Base-by-base conservation (phyloP, 2,888 invertebrate species). In the Nomada lathburiana region DNA sequence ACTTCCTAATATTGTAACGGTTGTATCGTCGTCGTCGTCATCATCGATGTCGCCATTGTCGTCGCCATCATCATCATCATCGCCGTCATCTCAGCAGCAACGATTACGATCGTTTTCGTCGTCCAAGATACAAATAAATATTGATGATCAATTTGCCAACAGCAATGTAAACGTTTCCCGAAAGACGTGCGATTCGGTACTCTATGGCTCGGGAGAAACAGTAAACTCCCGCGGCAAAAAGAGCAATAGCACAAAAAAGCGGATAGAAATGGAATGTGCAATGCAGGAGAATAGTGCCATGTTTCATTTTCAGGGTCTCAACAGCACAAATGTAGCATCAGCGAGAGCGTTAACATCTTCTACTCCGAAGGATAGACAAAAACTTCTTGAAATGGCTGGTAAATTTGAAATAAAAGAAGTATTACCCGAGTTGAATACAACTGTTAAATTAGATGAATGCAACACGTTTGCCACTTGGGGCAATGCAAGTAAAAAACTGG, bases 311-410 rank as follows among this genome's bases (percentile, higher is more conserved):
- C 13, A 47, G 16, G 47, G 16, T 47, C 16, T 47, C 47, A 4
- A 4, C 42, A n/a, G 18, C 16, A 16, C 13, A 5, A 60, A 7
- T 5, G 1, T 52, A 29, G 26, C 1, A 11, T 69, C 16, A 7
- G 20, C 65, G 11, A 7, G 26, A 5, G 44, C 76, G 10, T 69
- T 81, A 23, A 55, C 44, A 53, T 74, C 74, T 0, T 87, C 85
- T 0, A 82, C 77, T 16, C 76, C 83, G 5, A 50, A 10, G 64
- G 36, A 59, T 10, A 16, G 36, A 36, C 47, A 23, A 13, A 70
- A 63, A n/a, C 72, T 26, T 42, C 26, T 1, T n/a, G 11, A 71
- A 20, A 20, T 71, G n/a, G 74, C 74, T 26, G 65, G 78, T 7
- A 70, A 62, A 10, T 71, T 65, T 1, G 47, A 57, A 26, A 11